Base-by-base conservation (phyloP, 1,140 invertebrate species). In the Spodoptera frugiperda region DNA sequence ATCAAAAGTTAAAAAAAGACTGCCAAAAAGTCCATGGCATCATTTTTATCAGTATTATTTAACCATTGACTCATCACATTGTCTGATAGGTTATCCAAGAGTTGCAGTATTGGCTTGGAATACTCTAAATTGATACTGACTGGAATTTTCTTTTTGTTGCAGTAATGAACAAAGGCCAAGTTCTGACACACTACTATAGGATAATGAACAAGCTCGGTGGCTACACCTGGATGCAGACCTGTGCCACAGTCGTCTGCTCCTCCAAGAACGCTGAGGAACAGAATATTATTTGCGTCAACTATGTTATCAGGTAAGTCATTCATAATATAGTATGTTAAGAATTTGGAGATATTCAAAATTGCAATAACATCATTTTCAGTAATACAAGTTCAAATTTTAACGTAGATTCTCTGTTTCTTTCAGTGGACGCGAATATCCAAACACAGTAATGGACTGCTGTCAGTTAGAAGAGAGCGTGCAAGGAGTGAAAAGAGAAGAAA, bases 121-220 rank as follows among this genome's bases (percentile, higher is more conserved):
- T 0, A 46, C 5, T 25, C 44, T 25, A 48, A 65, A 19, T 5
- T 10, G n/a, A n/a, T n/a, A n/a, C n/a, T n/a, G n/a, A n/a, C n/a
- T 19, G 48, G 53, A n/a, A 68, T 30, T 12, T n/a, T 78, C 82
- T 82, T 85, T 88, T 91, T 85, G 91, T 96, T 96, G 77, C 95
- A 99, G 98, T 99, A 90, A 97, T 99, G 84, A 96, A 98, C 89
- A 99, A 99, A 94, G 98, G 99, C 5, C 99, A 99, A 94, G 98
- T 99, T 30, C 95, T 99, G 92, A 99, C 98, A 6, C 98, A 98
- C 89, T 99, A 99, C 94, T 99, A 98, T 93, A 96, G 98, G 86
- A 86, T 99, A 80, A 98, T 99, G 96, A 99, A 99, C 94, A 99
- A 99, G 93, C 97, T 96, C 80, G 98, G 98, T 5, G 98, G 99